Evolutionary conservation across 1,140 invertebrate species (phyloP).

Genomic region (Venturia canescens): DNA sequence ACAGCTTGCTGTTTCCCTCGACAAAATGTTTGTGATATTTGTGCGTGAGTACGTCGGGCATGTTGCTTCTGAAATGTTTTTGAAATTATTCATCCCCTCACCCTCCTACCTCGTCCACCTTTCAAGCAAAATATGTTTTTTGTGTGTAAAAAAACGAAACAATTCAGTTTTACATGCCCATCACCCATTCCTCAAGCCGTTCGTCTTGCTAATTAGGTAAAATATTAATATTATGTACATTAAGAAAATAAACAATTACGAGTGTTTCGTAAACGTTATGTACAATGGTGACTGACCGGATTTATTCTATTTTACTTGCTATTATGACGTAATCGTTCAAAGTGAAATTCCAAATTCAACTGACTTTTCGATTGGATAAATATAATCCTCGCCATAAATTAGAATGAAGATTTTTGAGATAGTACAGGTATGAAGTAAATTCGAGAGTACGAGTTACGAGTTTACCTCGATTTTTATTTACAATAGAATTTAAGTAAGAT

Average conservation of each 20-base stretch:
- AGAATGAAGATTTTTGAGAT: too few species aligned
- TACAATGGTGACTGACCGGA: neutral
- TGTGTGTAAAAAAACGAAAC: constrained; percentile 7
- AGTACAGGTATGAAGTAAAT: neutral
- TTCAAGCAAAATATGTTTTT: constrained; percentile 14
- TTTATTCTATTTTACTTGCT: neutral
- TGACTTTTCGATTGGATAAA: too few species aligned
- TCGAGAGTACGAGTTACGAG: neutral
- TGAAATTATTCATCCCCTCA: neutral
- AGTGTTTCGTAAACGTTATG: constrained; percentile 31
- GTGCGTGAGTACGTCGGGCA: constrained; percentile 1
- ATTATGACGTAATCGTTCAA: too few species aligned
- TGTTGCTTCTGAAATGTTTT: neutral
- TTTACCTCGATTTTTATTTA: constrained; percentile 34
- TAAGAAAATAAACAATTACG: constrained; percentile 31
- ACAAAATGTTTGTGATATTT: constrained; percentile 21
- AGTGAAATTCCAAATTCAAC: too few species aligned
- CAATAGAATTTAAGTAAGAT: neutral
- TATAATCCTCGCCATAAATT: too few species aligned
- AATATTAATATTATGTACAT: constrained; percentile 40
- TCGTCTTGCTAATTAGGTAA: constrained; percentile 39
- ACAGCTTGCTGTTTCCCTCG: neutral
- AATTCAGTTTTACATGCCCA: constrained; percentile 32
- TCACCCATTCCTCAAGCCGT: constrained; percentile 26
- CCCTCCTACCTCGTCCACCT: neutral